Evolutionary conservation across 92 coral and sea anemone genomes (phyloP).

Genomic region (Heteractis magnifica): DNA sequence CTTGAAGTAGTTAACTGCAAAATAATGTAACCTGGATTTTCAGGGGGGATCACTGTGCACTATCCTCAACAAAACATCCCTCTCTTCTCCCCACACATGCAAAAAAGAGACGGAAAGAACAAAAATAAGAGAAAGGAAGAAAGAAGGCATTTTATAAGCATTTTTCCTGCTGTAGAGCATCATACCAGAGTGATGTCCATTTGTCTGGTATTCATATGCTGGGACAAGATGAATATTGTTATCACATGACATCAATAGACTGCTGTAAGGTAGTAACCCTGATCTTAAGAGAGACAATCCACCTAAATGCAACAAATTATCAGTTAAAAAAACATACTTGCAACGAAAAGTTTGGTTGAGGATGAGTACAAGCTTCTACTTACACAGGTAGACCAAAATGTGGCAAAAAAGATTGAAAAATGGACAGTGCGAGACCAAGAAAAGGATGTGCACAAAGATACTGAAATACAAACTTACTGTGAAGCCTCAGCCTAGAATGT

Average conservation of each 20-base stretch:
- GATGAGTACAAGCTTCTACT: too few species aligned
- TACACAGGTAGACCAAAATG: too few species aligned
- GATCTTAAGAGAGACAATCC: slow-evolving; percentile 73
- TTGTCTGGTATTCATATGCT: slow-evolving; percentile 41
- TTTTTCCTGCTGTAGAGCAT: neutral
- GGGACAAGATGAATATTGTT: slow-evolving; percentile 68
- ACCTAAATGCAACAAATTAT: slow-evolving; percentile 45
- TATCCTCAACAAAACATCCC: too few species aligned
- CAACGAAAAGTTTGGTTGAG: too few species aligned
- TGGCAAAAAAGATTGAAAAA: neutral
- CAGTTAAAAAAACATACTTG: too few species aligned
- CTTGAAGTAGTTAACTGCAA: too few species aligned
- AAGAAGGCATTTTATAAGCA: too few species aligned
- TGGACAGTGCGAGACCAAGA: neutral
- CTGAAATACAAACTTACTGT: slow-evolving; percentile 42
- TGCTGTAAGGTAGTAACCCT: slow-evolving; percentile 61
- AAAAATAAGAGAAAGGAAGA: too few species aligned
- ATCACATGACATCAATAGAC: slow-evolving; percentile 56
- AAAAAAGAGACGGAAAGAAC: too few species aligned
- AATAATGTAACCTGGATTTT: too few species aligned
- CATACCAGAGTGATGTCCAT: slow-evolving; percentile 40
- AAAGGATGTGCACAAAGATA: neutral
- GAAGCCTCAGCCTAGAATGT: slow-evolving; percentile 83
- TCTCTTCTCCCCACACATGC: too few species aligned
- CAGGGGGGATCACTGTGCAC: too few species aligned